Evolutionary conservation across 1,140 invertebrate genomes (phyloP), one percentile per base, ranked within the genome.

Genomic region (Drosophila murphyi): DNA sequence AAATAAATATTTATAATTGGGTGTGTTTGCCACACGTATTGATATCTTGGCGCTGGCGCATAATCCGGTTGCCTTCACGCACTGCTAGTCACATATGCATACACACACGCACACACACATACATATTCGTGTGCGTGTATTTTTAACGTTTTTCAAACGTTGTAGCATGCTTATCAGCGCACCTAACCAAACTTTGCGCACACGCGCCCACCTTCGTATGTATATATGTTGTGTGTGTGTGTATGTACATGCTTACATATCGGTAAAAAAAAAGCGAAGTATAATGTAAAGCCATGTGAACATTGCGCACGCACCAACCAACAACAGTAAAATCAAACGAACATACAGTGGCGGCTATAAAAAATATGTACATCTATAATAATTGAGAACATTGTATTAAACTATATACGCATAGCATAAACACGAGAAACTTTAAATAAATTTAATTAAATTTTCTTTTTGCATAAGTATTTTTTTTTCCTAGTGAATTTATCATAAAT

Each of bases 111-210:
- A n/a, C 20, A 50, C 5, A 34, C 3, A 12, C 2, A 3, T 29
- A 12, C 12, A 6, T 56, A 6, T 29, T n/a, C 37, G n/a, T 37
- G 34, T 56, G 5, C 55, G 32, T 54, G 43, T 39, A 10, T 55
- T 28, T 31, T 35, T 48, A 45, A 48, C 10, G 8, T 41, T 47
- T 39, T 55, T 20, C 20, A 78, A 32, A 57, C 34, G 62, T 76
- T 76, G 37, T 82, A 82, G 80, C 80, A 82, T 82, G 80, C 76
- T 78, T 82, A 67, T 82, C 80, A 65, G 80, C 67, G 76, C 69
- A 45, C 28, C 35, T 54, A 45, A 39, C 48, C 31, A 37, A 76
- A 67, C 37, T 72, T 62, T 67, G 80, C 76, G 80, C 80, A 43
- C 60, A 43, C 3, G 34, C 20, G 31, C 10, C n/a, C 60, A 52